Evolutionary conservation across 2,113 vertebrate genomes (phyloP).

Genomic region (Ctenomys sociabilis): DNA sequence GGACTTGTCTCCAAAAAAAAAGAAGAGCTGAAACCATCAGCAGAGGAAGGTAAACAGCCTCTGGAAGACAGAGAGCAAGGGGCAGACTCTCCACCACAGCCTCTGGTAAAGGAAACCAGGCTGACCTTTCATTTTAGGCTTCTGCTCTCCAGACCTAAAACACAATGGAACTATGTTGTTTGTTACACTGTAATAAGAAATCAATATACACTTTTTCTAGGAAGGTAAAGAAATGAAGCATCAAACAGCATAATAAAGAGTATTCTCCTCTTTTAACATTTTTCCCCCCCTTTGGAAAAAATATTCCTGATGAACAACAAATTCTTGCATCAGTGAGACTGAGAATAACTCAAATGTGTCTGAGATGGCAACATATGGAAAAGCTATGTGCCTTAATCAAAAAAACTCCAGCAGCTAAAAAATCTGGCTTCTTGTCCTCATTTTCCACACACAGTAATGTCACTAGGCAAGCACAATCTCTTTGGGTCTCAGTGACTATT

Average conservation of each 20-base stretch:
- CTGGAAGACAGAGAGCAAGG: background rate
- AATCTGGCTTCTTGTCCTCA: background rate
- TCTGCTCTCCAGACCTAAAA: background rate
- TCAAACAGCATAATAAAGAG: background rate
- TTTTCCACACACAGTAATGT: background rate
- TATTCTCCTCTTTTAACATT: background rate
- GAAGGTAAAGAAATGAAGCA: background rate
- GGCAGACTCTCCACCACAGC: background rate
- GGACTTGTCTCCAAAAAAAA: background rate
- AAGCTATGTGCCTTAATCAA: background rate
- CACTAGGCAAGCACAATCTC: background rate
- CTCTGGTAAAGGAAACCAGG: background rate
- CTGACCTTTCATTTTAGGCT: background rate
- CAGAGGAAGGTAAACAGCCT: background rate
- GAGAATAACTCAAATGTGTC: background rate
- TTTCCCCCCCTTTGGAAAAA: background rate
- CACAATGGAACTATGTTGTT: background rate
- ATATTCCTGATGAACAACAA: constrained; percentile 22
- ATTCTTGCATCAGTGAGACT: background rate
- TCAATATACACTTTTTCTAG: background rate
- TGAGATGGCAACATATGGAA: background rate
- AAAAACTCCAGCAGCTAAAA: background rate
- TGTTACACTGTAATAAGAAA: background rate
- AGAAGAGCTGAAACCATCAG: no score
- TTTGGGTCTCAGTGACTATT: background rate